phyloP scores from a whole-genome alignment of 2,797 vertebrate genomes.

The Huso huso region DNA sequence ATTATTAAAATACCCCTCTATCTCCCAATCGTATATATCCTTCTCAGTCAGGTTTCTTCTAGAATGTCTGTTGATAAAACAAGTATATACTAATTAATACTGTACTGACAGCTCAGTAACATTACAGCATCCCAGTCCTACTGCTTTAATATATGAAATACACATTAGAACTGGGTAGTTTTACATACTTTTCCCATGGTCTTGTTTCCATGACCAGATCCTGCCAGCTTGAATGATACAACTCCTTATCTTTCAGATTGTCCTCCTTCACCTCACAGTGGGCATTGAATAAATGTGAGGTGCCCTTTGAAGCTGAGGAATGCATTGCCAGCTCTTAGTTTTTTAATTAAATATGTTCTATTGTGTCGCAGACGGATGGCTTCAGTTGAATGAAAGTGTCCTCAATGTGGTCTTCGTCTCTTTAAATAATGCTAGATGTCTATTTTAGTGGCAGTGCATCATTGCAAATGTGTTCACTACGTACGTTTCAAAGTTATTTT shows the following conservation, averaged over 20 bases:
- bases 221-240: conserved; percentile 32
- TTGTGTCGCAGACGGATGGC: conserved; percentile 2
- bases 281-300: conserved; percentile 33
- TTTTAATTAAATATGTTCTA: background rate
- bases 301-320: conserved; percentile 25
- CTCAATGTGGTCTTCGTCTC: conserved; percentile 14
- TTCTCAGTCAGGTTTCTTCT: no score
- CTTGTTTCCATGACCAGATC: conserved; percentile 39
- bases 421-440: conserved; percentile 31
- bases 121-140: no score
- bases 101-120: no score
- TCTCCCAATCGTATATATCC: no score
- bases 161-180: no score
- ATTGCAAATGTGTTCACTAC: conserved; percentile 19
- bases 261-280: conserved; percentile 34
- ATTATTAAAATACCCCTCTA: no score
- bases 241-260: conserved; percentile 27
- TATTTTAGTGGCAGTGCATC: conserved; percentile 36
- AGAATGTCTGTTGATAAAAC: no score
- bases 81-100: no score
- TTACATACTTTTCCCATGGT: conserved; percentile 27
- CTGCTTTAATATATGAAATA: no score
- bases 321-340: conserved; percentile 24
- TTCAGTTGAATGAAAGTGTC: conserved; percentile 9
- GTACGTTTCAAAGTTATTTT: conserved; percentile 26